These are phyloP conservation scores for Eucidaris tribuloides DNA, from an alignment of 35 echinoderm and acorn worm genomes.

Conservation along the genomic window DNA sequence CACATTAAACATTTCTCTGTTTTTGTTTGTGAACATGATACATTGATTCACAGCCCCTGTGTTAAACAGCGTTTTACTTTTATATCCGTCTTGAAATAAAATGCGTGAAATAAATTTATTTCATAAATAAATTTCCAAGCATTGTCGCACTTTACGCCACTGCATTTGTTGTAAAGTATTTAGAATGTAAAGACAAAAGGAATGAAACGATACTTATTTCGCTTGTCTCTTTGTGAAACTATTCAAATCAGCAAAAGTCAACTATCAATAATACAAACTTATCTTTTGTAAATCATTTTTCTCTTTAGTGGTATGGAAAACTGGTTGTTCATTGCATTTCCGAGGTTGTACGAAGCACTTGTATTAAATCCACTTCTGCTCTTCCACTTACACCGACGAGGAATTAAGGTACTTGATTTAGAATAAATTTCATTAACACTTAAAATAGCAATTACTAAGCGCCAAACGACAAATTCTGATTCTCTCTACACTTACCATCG, in stretches of 20 bases:
- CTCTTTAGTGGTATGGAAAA: background rate
- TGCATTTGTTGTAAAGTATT: too few species aligned
- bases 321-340: background rate
- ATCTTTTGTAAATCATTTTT: background rate
- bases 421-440: background rate
- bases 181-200: too few species aligned
- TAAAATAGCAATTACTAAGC: background rate
- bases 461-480: background rate
- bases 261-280: background rate
- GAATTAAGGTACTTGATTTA: background rate
- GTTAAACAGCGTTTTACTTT: too few species aligned
- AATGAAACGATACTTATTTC: too few species aligned
- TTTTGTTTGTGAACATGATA: too few species aligned
- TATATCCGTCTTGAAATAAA: too few species aligned
- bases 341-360: background rate
- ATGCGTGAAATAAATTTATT: too few species aligned
- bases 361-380: background rate
- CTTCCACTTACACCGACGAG: conserved; percentile 5
- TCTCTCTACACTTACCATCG: background rate
- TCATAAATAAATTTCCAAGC: too few species aligned
- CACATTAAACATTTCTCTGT: too few species aligned
- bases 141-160: too few species aligned
- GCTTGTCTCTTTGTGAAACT: background rate
- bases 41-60: too few species aligned
- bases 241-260: background rate